Conservation (phyloP, 2,113 vertebrate genomes). For the Dipodomys spectabilis region DNA sequence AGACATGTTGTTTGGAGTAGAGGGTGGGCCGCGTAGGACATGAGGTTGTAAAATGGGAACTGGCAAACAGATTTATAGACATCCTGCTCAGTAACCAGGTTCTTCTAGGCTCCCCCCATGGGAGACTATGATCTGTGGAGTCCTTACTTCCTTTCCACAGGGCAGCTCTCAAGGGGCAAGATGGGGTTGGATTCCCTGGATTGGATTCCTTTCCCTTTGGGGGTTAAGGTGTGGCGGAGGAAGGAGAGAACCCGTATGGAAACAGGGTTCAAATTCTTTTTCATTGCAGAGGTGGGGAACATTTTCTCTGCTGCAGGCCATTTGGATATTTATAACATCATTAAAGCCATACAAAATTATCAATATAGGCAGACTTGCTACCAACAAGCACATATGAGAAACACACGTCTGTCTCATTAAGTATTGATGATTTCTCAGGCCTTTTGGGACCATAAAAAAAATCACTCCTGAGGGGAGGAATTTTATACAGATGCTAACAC, state of each 20-base stretch:
- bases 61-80: conserved; percentile 53
- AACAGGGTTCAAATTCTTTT: not conserved
- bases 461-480: no score
- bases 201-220: not conserved
- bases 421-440: no score
- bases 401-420: no score
- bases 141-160: not conserved
- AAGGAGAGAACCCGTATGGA: not conserved
- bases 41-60: not conserved
- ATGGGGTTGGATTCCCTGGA: not conserved
- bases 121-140: not conserved
- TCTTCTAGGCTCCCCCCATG: not conserved
- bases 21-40: not conserved
- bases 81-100: conserved; percentile 60
- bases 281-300: not conserved
- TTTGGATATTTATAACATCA: no score
- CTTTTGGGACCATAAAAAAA: no score
- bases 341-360: no score
- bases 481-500: not conserved
- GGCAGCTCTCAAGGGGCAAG: not conserved
- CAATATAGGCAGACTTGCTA: no score
- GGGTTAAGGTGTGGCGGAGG: not conserved
- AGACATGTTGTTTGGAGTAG: not conserved
- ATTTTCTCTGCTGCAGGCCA: no score
- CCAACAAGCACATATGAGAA: no score